Evolutionary conservation across 1,140 invertebrate genomes (phyloP).

Genomic region (Brachionus sp.): DNA sequence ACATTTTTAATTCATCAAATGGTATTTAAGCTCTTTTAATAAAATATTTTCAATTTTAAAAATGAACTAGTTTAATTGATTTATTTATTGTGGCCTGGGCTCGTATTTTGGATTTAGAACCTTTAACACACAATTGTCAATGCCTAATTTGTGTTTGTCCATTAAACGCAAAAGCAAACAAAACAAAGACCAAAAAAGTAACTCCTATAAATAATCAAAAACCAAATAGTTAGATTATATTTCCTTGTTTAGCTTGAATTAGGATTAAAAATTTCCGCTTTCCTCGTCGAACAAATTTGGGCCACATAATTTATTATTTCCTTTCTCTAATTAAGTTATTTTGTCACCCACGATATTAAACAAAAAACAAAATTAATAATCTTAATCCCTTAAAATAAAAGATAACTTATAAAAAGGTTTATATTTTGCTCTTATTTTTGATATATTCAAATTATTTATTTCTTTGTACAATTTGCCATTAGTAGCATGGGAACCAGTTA

Average conservation of each 20-base stretch:
- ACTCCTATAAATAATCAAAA: conserved; percentile 16
- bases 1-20: not conserved
- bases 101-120: not conserved
- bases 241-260: conserved; percentile 20
- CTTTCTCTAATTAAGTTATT: conserved; percentile 39
- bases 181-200: conserved; percentile 6
- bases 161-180: not conserved
- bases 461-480: not conserved
- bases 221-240: not conserved
- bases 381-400: conserved; percentile 28
- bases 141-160: not conserved
- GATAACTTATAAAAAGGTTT: conserved; percentile 36
- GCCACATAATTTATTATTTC: conserved; percentile 15
- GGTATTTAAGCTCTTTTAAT: not conserved
- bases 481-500: not conserved
- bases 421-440: conserved; percentile 20
- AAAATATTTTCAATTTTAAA: not conserved
- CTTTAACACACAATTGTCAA: conserved; percentile 1
- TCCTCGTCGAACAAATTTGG: not conserved
- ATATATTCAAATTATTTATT: conserved; percentile 6
- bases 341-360: conserved; percentile 37
- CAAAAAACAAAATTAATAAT: conserved; percentile 33
- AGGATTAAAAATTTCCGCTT: not conserved
- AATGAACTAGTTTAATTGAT: not conserved
- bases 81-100: not conserved